Conservation (phyloP, 2,797 vertebrate species). For the Rhinophrynus dorsalis region DNA sequence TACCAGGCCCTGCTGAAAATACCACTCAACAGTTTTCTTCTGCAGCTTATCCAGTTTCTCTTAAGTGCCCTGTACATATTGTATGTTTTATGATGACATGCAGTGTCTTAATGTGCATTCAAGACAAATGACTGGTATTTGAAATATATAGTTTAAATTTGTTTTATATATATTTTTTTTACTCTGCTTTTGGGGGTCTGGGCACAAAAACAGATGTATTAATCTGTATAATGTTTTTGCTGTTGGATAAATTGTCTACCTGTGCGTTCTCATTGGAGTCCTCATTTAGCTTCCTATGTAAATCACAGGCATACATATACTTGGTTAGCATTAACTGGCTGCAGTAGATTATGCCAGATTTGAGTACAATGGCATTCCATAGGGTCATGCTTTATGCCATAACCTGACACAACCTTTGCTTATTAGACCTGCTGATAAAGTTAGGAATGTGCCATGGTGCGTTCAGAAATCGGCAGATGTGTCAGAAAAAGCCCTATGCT, state of each 20-base stretch:
- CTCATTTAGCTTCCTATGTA: conserved; percentile 59
- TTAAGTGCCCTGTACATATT: conserved; percentile 92
- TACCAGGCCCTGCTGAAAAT: conserved; percentile 99
- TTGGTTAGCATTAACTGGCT: conserved; percentile 59
- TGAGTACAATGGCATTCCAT: conserved; percentile 60
- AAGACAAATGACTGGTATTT: conserved; percentile 82
- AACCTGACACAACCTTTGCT: conserved; percentile 62
- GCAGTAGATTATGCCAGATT: conserved; percentile 60
- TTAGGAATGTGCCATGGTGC: conserved; percentile 74
- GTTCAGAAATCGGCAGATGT: conserved; percentile 61
- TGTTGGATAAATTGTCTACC: conserved; percentile 64
- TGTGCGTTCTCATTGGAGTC: conserved; percentile 61
- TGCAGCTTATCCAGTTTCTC: conserved; percentile 99
- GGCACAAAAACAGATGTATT: conserved; percentile 80
- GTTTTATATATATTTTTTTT: conserved; percentile 70
- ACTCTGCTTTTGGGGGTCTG: conserved; percentile 83
- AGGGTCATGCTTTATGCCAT: conserved; percentile 63
- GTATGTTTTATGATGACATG: conserved; percentile 87
- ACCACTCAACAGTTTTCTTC: conserved; percentile 99
- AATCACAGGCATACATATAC: conserved; percentile 61
- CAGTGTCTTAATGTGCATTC: conserved; percentile 79
- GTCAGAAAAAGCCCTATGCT: conserved; percentile 81
- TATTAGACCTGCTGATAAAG: conserved; percentile 71
- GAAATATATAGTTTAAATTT: conserved; percentile 75
- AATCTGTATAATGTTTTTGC: conserved; percentile 79